Base-by-base conservation (phyloP, 2,113 vertebrate genomes). In the Todiramphus saurophagus region DNA sequence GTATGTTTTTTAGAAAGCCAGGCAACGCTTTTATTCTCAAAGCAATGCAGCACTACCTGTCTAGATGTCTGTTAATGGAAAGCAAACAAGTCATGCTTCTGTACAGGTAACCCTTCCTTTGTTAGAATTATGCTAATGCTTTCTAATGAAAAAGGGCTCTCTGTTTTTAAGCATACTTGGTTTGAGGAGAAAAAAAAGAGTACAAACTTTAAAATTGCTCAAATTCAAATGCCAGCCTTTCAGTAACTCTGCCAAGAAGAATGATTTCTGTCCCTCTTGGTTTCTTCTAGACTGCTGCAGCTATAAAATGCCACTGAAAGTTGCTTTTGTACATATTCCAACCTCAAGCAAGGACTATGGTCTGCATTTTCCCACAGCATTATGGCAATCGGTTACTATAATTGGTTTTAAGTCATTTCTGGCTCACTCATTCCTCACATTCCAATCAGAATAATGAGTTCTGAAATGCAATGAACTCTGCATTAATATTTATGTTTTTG, bases 311-410 rank as follows among this genome's bases (percentile, higher is more conserved):
- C 33, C 37, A 56, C 39, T 72, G 68, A 72, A 56, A 81, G 27
- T 82, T 81, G 27, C 30, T 72, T 92, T 46, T 78, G 5, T 64
- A 8, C 78, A 24, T 84, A 78, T 83, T 78, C 69, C 73, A 81
- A 43, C 66, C 80, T 69, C 53, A 58, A 79, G 62, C 48, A 84
- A 89, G 60, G 44, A 30, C 76, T 68, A n/a, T 28, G 48, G 31
- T 69, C 83, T 91, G 86, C 2, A 3, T 96, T 93, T 75, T 75
- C 80, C 60, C 85, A 68, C 80, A 81, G 68, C 69, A 55, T 90
- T 89, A 82, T 46, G 48, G 66, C 94, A 91, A 79, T 94, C 91
- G 91, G 48, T 83, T 94, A 59, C 39, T 76, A 3, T 95, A 91
- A 92, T 91, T 91, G 25, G n/a, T 63, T 67, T 87, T 80, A 75